Evolutionary conservation across 2,888 invertebrate species (phyloP), one percentile per base, ranked within the genome.

Genomic region (Terebella lapidaria): DNA sequence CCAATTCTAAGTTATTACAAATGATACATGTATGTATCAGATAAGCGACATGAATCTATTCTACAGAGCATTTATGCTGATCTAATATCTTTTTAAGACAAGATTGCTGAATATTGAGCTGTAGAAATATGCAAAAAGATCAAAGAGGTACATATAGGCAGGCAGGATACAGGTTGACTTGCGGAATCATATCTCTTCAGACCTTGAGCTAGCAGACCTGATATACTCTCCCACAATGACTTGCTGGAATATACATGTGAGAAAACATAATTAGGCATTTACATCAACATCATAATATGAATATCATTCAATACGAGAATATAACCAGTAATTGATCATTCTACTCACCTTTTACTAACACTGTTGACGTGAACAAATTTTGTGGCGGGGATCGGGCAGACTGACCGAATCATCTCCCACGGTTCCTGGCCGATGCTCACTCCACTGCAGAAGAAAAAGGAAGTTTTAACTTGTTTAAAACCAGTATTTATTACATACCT

Each of bases 391-490:
- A 76, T 69, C 0, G 77, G 77, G 60, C 74, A 73, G 1, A 75
- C 60, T 5, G 74, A 69, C 49, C 75, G 60, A 0, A 76, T 30
- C 67, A 77, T 65, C 56, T 78, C 77, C 74, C 75, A 77, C 1
- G 77, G 76, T 64, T 78, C 78, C 65, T 69, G 68, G 1, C 76
- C 75, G n/a, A 74, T 63, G 60, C 72, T 74, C 45, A 64, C 61
- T 2, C 71, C 70, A 58, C 73, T 74, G 53, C 29, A 59, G 60
- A n/a, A n/a, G n/a, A n/a, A n/a, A n/a, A n/a, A n/a, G n/a, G n/a
- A n/a, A n/a, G n/a, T n/a, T n/a, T n/a, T n/a, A n/a, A n/a, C n/a
- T n/a, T n/a, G n/a, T n/a, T n/a, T n/a, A n/a, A n/a, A n/a, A n/a
- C n/a, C n/a, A n/a, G n/a, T n/a, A n/a, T n/a, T n/a, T n/a, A n/a